phyloP scores from a whole-genome alignment of 2,888 invertebrate species.

The Sceliomorpha sp. region DNA sequence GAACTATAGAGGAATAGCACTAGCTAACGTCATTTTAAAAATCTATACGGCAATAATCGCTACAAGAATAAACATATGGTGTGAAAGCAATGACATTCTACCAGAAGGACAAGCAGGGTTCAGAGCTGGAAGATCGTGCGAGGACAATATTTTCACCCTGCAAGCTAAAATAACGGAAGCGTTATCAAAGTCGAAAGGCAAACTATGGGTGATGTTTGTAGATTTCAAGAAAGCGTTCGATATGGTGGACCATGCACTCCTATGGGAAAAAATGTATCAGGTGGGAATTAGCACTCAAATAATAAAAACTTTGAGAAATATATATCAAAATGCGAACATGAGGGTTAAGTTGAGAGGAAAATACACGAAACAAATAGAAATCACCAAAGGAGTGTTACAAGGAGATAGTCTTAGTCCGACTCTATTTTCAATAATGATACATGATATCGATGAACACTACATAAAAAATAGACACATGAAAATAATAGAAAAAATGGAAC shows the following conservation, averaged over 20 bases:
- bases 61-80: slow-evolving; percentile 35
- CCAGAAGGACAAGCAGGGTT: slow-evolving; percentile 62
- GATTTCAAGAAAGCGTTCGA: slow-evolving; percentile 58
- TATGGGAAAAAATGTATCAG: slow-evolving; percentile 39
- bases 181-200: slow-evolving; percentile 32
- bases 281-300: slow-evolving; percentile 40
- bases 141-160: slow-evolving; percentile 60
- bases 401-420: neutral
- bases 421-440: too few species aligned
- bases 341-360: slow-evolving; percentile 27
- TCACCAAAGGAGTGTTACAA: neutral
- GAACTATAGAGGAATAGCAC: slow-evolving; percentile 58
- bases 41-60: slow-evolving; percentile 51
- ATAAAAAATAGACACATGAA: too few species aligned
- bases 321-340: slow-evolving; percentile 34
- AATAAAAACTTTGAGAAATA: slow-evolving; percentile 30
- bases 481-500: too few species aligned
- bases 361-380: slow-evolving; percentile 25
- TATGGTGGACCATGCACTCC: slow-evolving; percentile 43
- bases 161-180: slow-evolving; percentile 30
- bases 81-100: slow-evolving; percentile 45
- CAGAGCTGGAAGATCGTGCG: slow-evolving; percentile 39
- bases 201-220: slow-evolving; percentile 55
- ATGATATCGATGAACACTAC: too few species aligned
- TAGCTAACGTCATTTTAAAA: slow-evolving; percentile 50